Evolutionary conservation across 2,888 invertebrate genomes (phyloP).

Genomic region (Nomada flava): DNA sequence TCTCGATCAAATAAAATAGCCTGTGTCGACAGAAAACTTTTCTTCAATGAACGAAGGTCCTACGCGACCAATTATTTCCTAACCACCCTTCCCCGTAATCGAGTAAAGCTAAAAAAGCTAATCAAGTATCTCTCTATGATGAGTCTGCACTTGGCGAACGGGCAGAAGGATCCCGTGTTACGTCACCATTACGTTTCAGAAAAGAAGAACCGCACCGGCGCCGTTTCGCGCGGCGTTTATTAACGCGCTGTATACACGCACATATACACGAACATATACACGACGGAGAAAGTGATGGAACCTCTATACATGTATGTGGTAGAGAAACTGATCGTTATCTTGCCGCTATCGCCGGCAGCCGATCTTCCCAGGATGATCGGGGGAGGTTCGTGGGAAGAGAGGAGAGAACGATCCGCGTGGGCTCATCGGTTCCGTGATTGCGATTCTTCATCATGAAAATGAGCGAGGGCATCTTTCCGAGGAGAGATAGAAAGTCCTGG

Average conservation of each 20-base stretch:
- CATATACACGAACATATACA: too few species aligned
- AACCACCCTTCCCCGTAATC: too few species aligned
- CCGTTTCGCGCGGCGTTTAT: slow-evolving; percentile 36
- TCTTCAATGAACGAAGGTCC: too few species aligned
- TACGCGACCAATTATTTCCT: too few species aligned
- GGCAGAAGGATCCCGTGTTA: slow-evolving; percentile 11
- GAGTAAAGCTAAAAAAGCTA: too few species aligned
- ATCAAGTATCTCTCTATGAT: not conserved
- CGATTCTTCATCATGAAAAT: slow-evolving; percentile 68
- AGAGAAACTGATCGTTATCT: slow-evolving; percentile 80
- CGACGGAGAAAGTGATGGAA: slow-evolving; percentile 80
- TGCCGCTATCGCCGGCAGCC: slow-evolving; percentile 73
- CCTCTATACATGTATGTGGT: slow-evolving; percentile 46
- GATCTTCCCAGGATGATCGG: slow-evolving; percentile 77
- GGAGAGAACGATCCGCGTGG: slow-evolving; percentile 49
- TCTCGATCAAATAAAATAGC: too few species aligned
- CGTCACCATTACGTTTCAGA: not conserved
- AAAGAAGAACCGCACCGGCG: slow-evolving; percentile 20
- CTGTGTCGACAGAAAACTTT: too few species aligned
- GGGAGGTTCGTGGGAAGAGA: slow-evolving; percentile 76
- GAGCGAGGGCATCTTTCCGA: slow-evolving; percentile 45
- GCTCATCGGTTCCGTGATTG: slow-evolving; percentile 54
- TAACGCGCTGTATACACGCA: slow-evolving; percentile 49
- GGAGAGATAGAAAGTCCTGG: slow-evolving; percentile 49
- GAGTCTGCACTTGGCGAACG: not conserved